Base-by-base conservation (phyloP, 1,140 invertebrate genomes). In the Atta colombica region DNA sequence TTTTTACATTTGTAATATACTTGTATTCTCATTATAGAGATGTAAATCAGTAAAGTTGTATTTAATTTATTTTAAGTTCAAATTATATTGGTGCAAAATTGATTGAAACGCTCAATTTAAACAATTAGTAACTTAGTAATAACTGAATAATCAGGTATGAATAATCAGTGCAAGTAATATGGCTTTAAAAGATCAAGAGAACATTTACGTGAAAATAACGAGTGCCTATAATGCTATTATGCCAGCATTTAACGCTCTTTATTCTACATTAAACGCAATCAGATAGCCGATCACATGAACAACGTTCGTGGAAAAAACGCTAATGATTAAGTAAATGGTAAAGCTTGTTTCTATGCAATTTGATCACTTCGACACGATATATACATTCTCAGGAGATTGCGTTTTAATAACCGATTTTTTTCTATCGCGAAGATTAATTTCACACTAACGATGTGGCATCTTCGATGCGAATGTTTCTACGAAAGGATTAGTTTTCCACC, bases 151-250 rank as follows among this genome's bases (percentile, higher is more conserved):
- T 90, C 71, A 85, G 78, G 77, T 61, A 60, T 77, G 89, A 89
- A 89, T 92, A 93, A 93, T 93, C 91, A 88, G 84, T 60, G 60
- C 71, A 75, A 89, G 1, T 88, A 92, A 88, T 84, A 86, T 85
- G 53, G 39, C 25, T 74, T 71, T 53, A 49, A 72, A 75, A 86
- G 88, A 77, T 58, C 63, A 66, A 80, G 66, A 81, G 66, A 25
- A 49, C 88, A 91, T 91, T 91, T 92, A 90, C 65, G 69, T 60
- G 72, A 60, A 82, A 84, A 92, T 92, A 88, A 85, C 74, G 58
- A 84, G 61, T 77, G 68, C 66, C 71, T 61, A 31, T 31, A 31
- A 31, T 3, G 2, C 2, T 4, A 65, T 16, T 31, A 51, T 14
- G 63, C 25, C 55, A 25, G 14, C 21, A 69, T 21, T 86, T 87